Evolutionary conservation across 2,113 vertebrate species (phyloP).

Genomic region (Varanus komodoensis): DNA sequence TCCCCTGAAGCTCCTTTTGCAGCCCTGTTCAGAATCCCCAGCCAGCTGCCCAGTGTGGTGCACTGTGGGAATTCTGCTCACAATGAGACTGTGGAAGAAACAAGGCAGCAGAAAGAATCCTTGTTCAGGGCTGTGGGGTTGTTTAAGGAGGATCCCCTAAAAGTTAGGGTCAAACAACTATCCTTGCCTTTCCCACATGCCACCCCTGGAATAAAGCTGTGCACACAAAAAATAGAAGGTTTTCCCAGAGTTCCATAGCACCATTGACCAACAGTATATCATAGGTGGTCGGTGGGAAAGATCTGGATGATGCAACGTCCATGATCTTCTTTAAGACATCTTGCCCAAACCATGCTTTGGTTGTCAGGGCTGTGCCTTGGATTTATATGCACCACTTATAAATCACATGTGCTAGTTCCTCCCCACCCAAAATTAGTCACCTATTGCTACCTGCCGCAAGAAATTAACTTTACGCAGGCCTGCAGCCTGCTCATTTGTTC

Average conservation of each 20-base stretch:
- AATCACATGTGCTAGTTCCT: background rate
- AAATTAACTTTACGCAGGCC: too few species aligned
- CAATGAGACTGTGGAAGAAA: background rate
- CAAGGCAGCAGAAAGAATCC: background rate
- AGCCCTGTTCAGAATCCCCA: background rate
- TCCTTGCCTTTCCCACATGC: background rate
- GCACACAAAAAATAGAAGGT: background rate
- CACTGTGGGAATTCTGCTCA: background rate
- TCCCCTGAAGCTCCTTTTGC: background rate
- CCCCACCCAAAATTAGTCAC: background rate
- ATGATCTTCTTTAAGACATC: background rate
- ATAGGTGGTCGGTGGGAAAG: too few species aligned
- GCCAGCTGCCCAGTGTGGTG: background rate
- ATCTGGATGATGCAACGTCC: background rate
- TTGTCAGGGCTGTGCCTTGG: background rate
- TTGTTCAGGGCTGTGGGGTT: background rate
- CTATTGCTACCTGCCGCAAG: background rate
- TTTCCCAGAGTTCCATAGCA: background rate
- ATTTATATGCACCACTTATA: background rate
- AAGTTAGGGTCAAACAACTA: background rate
- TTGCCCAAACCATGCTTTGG: background rate
- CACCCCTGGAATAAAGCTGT: background rate
- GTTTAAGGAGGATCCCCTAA: background rate
- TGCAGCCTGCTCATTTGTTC: too few species aligned
- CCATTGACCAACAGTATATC: background rate